These are phyloP conservation scores for Actinia equina DNA, from an alignment of 64 coral and sea anemone species.

Conservation along the genomic window DNA sequence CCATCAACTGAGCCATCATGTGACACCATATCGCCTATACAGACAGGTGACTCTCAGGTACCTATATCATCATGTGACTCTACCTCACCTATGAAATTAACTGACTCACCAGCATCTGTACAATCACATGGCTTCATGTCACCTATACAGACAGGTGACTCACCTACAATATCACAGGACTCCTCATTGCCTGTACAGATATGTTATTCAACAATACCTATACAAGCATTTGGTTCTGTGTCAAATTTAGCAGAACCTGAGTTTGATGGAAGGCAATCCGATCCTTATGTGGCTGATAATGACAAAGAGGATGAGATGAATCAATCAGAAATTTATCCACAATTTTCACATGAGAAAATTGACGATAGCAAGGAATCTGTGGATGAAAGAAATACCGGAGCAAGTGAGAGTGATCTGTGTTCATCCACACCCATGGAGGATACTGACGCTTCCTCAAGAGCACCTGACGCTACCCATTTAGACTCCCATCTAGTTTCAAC, in stretches of 20 bases:
- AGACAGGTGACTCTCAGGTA: not conserved
- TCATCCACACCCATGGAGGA: not conserved
- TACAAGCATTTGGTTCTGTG: no score
- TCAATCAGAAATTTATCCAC: not conserved
- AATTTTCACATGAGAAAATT: not conserved
- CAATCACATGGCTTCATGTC: not conserved
- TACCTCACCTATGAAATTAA: not conserved
- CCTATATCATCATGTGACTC: not conserved
- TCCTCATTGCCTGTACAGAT: no score
- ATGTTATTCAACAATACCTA: not conserved
- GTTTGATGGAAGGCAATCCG: not conserved
- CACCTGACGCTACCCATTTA: no score
- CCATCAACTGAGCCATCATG: not conserved
- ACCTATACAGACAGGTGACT: not conserved
- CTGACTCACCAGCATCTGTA: no score
- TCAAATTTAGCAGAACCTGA: not conserved
- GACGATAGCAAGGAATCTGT: not conserved
- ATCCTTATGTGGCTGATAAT: not conserved
- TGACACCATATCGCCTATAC: not conserved
- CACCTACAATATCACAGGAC: not conserved
- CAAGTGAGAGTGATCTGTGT: not conserved
- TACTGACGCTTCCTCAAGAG: not conserved
- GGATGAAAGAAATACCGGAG: not conserved
- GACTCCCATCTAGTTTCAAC: no score
- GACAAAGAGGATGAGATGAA: not conserved